A percentile compares a stretch with the other conserved stretches of the same genome.
Evolutionary conservation across 2,888 invertebrate genomes (phyloP).

Genomic region (Parnassius smintheus): DNA sequence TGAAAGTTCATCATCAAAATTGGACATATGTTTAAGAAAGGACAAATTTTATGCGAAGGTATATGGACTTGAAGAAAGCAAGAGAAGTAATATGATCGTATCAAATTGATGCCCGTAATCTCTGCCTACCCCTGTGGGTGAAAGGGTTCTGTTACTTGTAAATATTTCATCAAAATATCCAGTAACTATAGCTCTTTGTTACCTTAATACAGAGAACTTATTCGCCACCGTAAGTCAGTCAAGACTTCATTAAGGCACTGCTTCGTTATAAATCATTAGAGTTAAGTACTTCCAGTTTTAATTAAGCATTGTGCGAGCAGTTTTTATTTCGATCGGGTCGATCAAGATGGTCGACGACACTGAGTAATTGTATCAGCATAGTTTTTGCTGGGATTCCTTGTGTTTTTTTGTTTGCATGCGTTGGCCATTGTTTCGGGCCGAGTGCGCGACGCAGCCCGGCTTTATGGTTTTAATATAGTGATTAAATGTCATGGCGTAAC

Average conservation of each 20-base stretch:
- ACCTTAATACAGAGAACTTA: not conserved
- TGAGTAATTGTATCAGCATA: conserved; percentile 35
- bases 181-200: no score
- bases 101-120: no score
- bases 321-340: conserved; percentile 30
- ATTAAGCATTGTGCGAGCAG: conserved; percentile 41
- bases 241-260: conserved; percentile 12
- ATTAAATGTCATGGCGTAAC: conserved; percentile 45
- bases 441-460: conserved; percentile 30
- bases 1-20: no score
- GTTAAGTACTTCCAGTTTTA: conserved; percentile 34
- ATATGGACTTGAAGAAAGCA: no score
- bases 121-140: no score
- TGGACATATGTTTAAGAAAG: no score
- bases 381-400: conserved; percentile 29
- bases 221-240: not conserved
- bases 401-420: conserved; percentile 38
- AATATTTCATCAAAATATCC: no score
- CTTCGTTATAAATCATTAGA: conserved; percentile 37
- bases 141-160: no score
- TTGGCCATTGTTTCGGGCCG: conserved; percentile 37
- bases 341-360: conserved; percentile 35
- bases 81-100: no score
- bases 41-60: no score
- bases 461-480: conserved; percentile 43